Evolutionary conservation across 2,797 vertebrate genomes (phyloP), one percentile per base, ranked within the genome.

Genomic region (Poeciliopsis paucimaculata): DNA sequence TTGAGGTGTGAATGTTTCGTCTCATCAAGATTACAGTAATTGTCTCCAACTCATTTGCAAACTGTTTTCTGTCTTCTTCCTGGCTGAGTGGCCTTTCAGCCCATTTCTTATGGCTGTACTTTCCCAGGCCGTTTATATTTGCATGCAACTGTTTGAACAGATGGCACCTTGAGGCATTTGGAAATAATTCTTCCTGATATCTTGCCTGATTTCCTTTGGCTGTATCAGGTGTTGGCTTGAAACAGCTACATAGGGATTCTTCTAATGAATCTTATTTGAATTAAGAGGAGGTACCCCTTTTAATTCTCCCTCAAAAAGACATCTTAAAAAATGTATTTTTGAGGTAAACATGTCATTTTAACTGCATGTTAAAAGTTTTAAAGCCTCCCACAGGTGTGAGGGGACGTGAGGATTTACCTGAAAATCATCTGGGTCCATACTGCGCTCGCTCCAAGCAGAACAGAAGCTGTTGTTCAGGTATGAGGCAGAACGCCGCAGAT

Each of bases 341-440:
- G 12, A n/a, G 12, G 55, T 60, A 28, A 60, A 31, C 55, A 6
- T 31, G 26, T 57, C 1, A 34, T 62, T 62, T 62, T 31, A 34
- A 34, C 60, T 18, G 13, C 16, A 71, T 78, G 53, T 75, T 80
- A 77, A 18, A 34, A 77, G 18, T 70, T 76, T 20, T 78, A 83
- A 82, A 75, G 86, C 83, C 84, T 87, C 82, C 62, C 81, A 88
- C 87, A 60, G 57, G 57, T 89, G 74, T 85, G 77, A 79, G 55
- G 60, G 76, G 70, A 82, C 34, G 60, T 81, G 62, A 46, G 86
- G 18, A 57, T 92, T 96, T 97, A 99, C 98, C 97, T 97, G 95
- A 87, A 99, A 98, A 92, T 99, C 98, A 83, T 98, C 97, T 0
- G 98, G 96, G 88, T 99, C 98, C 93, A 98, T 94, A 77, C 96